These are phyloP conservation scores for Myrmecophaga tridactyla DNA, from an alignment of 2,113 vertebrate species.

Conservation along the genomic window DNA sequence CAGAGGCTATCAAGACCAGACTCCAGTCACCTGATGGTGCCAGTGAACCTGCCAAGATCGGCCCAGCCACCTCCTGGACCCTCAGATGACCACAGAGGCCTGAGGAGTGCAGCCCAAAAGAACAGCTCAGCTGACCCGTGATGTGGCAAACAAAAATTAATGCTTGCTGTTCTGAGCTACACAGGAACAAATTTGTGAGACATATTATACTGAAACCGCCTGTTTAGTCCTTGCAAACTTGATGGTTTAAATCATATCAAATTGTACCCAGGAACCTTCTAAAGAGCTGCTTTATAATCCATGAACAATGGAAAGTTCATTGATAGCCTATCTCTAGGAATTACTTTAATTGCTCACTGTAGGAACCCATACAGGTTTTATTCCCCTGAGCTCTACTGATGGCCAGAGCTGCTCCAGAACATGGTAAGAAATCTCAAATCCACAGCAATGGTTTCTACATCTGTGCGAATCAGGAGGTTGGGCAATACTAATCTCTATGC, in stretches of 20 bases:
- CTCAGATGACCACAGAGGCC: not conserved
- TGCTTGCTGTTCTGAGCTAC: not conserved
- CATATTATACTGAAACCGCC: not conserved
- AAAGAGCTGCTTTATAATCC: not conserved
- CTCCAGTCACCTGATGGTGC: not conserved
- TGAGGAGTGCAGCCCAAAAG: not conserved
- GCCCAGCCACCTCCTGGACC: not conserved
- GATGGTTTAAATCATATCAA: not conserved
- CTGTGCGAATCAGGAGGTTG: not conserved
- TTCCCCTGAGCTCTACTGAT: not conserved
- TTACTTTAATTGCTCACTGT: not conserved
- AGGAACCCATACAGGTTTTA: not conserved
- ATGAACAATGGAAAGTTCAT: not conserved
- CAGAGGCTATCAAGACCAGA: not conserved
- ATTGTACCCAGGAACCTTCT: not conserved
- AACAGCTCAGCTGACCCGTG: rapidly evolving
- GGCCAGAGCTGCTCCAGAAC: not conserved
- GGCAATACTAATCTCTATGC: not conserved
- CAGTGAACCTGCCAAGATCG: not conserved
- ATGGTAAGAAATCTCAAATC: not conserved
- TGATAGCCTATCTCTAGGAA: not conserved
- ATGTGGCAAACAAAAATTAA: not conserved
- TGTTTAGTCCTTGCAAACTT: not conserved
- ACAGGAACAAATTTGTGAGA: not conserved
- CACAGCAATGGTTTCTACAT: not conserved